Percentiles rank a stretch among this genome's conserved stretches.
These are phyloP conservation scores for Tetramorium parvispinum DNA, from an alignment of 1,140 invertebrate genomes.

Conservation along the genomic window DNA sequence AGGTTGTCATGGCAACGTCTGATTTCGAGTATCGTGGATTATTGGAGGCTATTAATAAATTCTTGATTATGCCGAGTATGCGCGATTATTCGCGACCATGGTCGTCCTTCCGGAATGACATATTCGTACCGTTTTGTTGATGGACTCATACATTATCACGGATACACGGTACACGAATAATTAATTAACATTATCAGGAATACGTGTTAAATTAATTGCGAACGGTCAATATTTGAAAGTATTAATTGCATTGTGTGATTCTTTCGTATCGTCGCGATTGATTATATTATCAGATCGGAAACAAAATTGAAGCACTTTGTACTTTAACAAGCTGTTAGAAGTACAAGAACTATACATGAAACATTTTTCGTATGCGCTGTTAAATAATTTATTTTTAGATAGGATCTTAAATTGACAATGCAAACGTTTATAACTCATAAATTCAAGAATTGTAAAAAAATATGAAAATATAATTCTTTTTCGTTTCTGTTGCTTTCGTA, in stretches of 20 bases:
- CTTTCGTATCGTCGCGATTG: slow-evolving; percentile 4
- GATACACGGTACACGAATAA: slow-evolving; percentile 3
- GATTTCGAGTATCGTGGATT: slow-evolving; percentile 35
- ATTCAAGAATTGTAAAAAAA: not conserved
- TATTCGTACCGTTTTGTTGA: slow-evolving; percentile 16
- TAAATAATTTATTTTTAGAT: slow-evolving; percentile 1
- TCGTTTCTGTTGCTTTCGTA: not conserved
- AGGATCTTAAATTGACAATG: not conserved
- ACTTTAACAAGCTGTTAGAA: not conserved
- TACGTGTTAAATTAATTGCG: slow-evolving; percentile 20
- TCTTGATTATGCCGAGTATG: slow-evolving; percentile 35
- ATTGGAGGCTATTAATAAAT: slow-evolving; percentile 47
- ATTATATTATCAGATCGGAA: not conserved
- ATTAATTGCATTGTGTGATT: slow-evolving; percentile 12
- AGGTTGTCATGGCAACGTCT: slow-evolving; percentile 57
- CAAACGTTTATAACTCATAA: not conserved
- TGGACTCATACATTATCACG: not conserved
- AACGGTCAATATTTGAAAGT: not conserved
- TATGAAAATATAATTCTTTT: not conserved
- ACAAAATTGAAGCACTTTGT: not conserved
- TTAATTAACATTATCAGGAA: slow-evolving; percentile 41
- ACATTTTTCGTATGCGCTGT: not conserved
- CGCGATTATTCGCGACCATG: slow-evolving; percentile 39
- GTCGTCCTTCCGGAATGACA: slow-evolving; percentile 20
- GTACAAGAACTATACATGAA: not conserved